A percentile compares a stretch with the other conserved stretches of the same genome.
phyloP scores from a whole-genome alignment of 2,113 vertebrate species.

The Chitala chitala region DNA sequence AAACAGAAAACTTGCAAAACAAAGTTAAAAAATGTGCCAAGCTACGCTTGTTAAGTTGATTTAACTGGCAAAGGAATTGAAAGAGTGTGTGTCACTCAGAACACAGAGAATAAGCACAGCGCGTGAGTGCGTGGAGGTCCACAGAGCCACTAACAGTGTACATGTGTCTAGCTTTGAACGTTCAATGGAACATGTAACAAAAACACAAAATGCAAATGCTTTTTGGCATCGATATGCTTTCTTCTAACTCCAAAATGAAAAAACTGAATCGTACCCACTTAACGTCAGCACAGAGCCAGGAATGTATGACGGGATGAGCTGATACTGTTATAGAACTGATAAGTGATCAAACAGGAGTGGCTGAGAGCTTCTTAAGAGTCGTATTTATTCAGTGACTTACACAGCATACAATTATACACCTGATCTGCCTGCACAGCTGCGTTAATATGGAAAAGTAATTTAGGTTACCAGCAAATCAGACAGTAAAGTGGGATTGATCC shows the following conservation, averaged over 20 bases:
- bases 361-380: too few relatives aligned
- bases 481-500: not conserved
- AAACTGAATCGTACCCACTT: not conserved
- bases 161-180: not conserved
- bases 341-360: too few relatives aligned
- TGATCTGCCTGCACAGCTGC: too few relatives aligned
- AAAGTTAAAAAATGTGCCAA: not conserved
- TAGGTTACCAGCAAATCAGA: too few relatives aligned
- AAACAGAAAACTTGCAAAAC: not conserved
- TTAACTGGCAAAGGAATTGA: too few relatives aligned
- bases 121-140: not conserved
- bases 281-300: not conserved
- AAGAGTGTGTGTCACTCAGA: not conserved
- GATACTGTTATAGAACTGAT: too few relatives aligned
- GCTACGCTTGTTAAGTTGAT: not conserved
- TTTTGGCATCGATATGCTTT: not conserved
- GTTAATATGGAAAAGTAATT: too few relatives aligned
- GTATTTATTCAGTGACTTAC: too few relatives aligned
- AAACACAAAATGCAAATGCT: not conserved
- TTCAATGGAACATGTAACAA: not conserved
- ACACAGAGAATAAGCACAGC: not conserved
- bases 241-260: not conserved
- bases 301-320: not conserved
- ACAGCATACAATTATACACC: too few relatives aligned
- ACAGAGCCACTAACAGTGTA: conserved; percentile 5